Conservation (phyloP, 92 coral and sea anemone species). For the Phenganax stokvisi region DNA sequence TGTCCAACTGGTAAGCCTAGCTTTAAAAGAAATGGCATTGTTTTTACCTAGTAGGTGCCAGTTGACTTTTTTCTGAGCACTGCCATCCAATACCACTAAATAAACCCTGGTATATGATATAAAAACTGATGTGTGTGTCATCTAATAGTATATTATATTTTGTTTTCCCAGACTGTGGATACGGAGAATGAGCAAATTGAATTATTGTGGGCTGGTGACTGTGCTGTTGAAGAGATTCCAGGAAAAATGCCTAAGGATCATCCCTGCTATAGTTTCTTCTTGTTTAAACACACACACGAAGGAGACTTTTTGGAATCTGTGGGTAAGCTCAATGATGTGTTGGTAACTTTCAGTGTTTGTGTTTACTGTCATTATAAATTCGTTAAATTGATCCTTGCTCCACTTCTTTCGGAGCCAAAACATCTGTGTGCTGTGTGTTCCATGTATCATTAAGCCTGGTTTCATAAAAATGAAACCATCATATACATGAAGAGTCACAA, state of each 20-base stretch:
- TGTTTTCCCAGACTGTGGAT: conserved; percentile 62
- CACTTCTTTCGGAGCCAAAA: too few relatives aligned
- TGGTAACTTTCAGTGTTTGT: too few relatives aligned
- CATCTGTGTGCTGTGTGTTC: too few relatives aligned
- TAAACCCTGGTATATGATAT: too few relatives aligned
- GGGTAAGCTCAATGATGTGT: conserved; percentile 45
- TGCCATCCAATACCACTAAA: too few relatives aligned
- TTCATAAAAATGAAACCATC: too few relatives aligned
- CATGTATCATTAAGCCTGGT: too few relatives aligned
- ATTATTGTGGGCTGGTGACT: conserved; percentile 51
- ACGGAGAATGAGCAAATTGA: conserved; percentile 66
- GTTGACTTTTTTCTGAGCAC: too few relatives aligned
- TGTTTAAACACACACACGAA: conserved; percentile 89
- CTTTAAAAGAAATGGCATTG: not conserved
- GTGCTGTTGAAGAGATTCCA: conserved; percentile 54
- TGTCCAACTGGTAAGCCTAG: conserved; percentile 76
- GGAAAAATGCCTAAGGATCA: conserved; percentile 60
- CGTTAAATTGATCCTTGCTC: too few relatives aligned
- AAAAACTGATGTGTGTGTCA: not conserved
- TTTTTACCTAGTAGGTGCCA: not conserved
- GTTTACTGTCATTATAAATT: too few relatives aligned
- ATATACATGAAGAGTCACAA: too few relatives aligned
- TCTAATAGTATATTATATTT: not conserved
- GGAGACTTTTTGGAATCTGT: conserved; percentile 78
- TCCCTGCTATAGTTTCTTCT: conserved; percentile 75